A percentile compares a stretch with the other conserved stretches of the same genome.
These are phyloP conservation scores for Phaedon cochleariae DNA, from an alignment of 2,888 invertebrate genomes.

Conservation along the genomic window DNA sequence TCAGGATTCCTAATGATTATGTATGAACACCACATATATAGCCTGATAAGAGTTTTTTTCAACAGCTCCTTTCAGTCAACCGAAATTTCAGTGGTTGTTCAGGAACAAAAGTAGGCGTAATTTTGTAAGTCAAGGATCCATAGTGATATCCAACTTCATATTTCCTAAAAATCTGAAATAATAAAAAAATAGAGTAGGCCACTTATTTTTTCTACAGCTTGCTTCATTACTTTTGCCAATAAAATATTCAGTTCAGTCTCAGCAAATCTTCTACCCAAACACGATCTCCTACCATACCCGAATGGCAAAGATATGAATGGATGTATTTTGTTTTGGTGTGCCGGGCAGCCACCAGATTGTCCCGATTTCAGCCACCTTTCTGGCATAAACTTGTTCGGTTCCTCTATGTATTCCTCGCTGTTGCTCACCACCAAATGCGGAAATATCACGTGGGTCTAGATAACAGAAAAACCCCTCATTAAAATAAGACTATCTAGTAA, in stretches of 20 bases:
- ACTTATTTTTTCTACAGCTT: too few relatives aligned
- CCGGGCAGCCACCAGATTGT: slow-evolving; percentile 49
- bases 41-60: not conserved
- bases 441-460: slow-evolving; percentile 81
- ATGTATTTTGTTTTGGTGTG: slow-evolving; percentile 69
- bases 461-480: slow-evolving; percentile 10
- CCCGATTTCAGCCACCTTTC: slow-evolving; percentile 78
- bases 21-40: not conserved
- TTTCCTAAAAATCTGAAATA: slow-evolving; percentile 72
- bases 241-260: slow-evolving; percentile 81
- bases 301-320: slow-evolving; percentile 80
- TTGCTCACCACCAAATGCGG: slow-evolving; percentile 82
- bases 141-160: slow-evolving; percentile 75
- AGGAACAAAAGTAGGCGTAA: slow-evolving; percentile 78
- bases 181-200: not conserved
- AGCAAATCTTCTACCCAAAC: slow-evolving; percentile 81
- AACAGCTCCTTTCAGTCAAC: slow-evolving; percentile 57
- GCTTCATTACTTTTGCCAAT: slow-evolving; percentile 71
- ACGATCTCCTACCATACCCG: slow-evolving; percentile 80
- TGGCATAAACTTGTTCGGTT: slow-evolving; percentile 75
- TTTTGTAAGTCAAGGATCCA: slow-evolving; percentile 73
- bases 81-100: slow-evolving; percentile 76
- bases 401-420: slow-evolving; percentile 74
- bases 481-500: too few relatives aligned
- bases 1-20: too few relatives aligned